Percentiles rank a stretch among this genome's conserved stretches.
Evolutionary conservation across 23 tunicate genomes (phyloP).

Genomic region (Diplosoma virens): DNA sequence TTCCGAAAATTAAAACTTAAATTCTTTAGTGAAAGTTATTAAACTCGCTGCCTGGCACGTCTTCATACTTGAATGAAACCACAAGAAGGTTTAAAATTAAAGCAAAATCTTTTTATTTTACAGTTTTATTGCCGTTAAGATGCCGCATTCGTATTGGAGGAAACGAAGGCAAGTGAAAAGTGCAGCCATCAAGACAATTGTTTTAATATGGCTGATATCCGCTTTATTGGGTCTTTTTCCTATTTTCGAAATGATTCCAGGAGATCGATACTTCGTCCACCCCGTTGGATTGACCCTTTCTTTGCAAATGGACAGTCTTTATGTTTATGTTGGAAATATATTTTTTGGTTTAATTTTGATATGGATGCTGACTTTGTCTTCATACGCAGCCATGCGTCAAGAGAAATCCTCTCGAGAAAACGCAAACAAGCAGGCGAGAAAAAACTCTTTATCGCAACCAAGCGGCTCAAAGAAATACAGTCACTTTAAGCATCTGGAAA

Average conservation of each 20-base stretch:
- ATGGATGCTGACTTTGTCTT: conserved; percentile 12
- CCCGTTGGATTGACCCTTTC: conserved; percentile 40
- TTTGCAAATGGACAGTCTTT: conserved; percentile 24
- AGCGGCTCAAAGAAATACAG: background rate
- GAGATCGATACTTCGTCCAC: conserved; percentile 25
- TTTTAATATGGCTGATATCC: conserved; percentile 5
- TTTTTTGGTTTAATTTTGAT: background rate
- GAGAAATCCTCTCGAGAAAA: background rate
- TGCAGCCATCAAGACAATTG: background rate
- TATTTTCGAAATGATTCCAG: conserved; percentile 6
- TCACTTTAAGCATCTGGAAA: background rate
- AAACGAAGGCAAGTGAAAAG: background rate
- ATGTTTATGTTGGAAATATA: conserved; percentile 1
- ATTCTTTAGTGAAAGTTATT: too few species aligned
- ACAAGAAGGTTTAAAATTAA: too few species aligned
- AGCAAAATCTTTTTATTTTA: background rate
- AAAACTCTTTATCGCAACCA: background rate
- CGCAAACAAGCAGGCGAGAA: background rate
- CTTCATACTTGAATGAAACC: too few species aligned
- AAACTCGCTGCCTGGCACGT: too few species aligned
- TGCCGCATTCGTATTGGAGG: conserved; percentile 10
- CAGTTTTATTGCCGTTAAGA: conserved; percentile 21
- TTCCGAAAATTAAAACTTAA: too few species aligned
- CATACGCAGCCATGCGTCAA: conserved; percentile 1
- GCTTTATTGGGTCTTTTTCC: conserved; percentile 18